Evolutionary conservation across 2,113 vertebrate species (phyloP).

Genomic region (Sander lucioperca): DNA sequence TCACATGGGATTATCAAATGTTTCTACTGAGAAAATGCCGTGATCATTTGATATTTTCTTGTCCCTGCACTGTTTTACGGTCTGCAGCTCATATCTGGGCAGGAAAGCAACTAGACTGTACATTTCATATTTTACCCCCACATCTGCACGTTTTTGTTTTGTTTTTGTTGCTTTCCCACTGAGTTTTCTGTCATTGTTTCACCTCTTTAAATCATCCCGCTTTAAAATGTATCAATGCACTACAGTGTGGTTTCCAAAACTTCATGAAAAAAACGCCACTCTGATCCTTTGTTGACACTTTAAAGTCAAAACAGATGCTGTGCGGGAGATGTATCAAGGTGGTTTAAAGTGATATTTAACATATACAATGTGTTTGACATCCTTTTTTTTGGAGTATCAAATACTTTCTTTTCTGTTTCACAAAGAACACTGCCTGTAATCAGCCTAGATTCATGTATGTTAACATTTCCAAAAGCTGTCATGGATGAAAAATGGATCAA

Average conservation of each 20-base stretch:
- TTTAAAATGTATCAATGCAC: constrained; percentile 20
- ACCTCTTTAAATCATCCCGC: constrained; percentile 29
- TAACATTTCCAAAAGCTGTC: neutral
- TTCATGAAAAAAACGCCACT: constrained; percentile 17
- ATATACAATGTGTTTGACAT: neutral
- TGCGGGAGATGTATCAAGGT: neutral
- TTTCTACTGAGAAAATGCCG: neutral
- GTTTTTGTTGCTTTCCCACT: constrained; percentile 3
- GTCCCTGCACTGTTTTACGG: neutral
- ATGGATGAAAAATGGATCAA: neutral
- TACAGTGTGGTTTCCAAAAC: constrained; percentile 7
- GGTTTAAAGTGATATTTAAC: constrained; percentile 21
- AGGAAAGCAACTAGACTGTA: neutral
- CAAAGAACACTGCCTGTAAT: neutral
- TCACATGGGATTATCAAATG: neutral
- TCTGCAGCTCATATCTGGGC: neutral
- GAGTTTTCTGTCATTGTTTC: constrained; percentile 23
- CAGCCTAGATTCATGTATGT: neutral
- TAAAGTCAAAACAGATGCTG: constrained; percentile 30
- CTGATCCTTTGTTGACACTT: neutral
- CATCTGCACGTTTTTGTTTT: constrained; percentile 47
- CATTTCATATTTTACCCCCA: neutral
- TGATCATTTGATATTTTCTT: neutral
- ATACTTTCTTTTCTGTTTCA: neutral
- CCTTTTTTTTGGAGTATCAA: neutral